These are phyloP conservation scores for Stenolophus ochropezus DNA, from an alignment of 2,888 invertebrate species.

Conservation along the genomic window DNA sequence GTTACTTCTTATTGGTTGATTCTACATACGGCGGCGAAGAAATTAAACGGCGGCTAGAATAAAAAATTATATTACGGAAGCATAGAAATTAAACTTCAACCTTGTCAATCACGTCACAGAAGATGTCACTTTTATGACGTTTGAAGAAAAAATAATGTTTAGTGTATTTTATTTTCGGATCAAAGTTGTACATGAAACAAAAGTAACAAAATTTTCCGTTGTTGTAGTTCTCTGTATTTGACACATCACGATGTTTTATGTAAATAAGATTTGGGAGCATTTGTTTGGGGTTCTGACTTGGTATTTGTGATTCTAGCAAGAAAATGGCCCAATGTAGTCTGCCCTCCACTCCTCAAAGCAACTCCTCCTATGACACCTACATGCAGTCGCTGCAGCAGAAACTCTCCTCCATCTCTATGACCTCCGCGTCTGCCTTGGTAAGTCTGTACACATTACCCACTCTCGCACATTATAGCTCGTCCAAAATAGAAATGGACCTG, in stretches of 20 bases:
- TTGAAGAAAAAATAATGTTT: no score
- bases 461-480: no score
- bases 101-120: no score
- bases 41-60: no score
- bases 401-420: constrained; percentile 76
- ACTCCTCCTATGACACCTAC: constrained; percentile 80
- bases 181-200: background rate
- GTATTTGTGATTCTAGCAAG: constrained; percentile 58
- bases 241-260: constrained; percentile 31
- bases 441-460: constrained; percentile 19
- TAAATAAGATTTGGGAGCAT: constrained; percentile 22
- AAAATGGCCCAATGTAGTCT: constrained; percentile 74
- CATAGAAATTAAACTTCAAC: no score
- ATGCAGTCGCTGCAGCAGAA: constrained; percentile 84
- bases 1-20: no score
- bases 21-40: no score
- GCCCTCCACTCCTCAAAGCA: constrained; percentile 80
- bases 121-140: no score
- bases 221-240: background rate
- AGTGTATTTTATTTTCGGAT: background rate
- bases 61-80: no score
- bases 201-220: background rate
- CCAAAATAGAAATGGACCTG: no score
- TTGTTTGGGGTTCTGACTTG: constrained; percentile 60
- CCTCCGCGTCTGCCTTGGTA: constrained; percentile 49